Evolutionary conservation across 1,140 invertebrate genomes (phyloP).

Genomic region (Drosophila serrata): DNA sequence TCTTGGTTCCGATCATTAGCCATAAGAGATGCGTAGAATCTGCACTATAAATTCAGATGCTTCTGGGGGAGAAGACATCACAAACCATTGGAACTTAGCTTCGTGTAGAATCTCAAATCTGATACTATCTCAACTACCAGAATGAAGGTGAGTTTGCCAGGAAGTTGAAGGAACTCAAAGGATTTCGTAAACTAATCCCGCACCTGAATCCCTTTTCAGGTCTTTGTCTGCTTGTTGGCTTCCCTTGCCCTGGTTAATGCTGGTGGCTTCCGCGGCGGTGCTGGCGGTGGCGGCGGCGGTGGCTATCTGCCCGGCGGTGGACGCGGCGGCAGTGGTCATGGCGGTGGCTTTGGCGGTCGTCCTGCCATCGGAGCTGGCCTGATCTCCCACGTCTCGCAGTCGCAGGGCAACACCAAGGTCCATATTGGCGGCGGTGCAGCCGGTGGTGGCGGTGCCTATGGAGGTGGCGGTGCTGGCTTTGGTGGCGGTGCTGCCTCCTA

Average conservation of each 20-base stretch:
- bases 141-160: slow-evolving; percentile 54
- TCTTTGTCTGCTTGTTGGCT: slow-evolving; percentile 69
- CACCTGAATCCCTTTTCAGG: slow-evolving; percentile 19
- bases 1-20: slow-evolving; percentile 59
- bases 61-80: slow-evolving; percentile 52
- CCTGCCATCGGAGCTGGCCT: slow-evolving; percentile 58
- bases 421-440: slow-evolving; percentile 54
- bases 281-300: slow-evolving; percentile 51
- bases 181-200: background rate
- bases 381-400: slow-evolving; percentile 63
- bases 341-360: slow-evolving; percentile 51
- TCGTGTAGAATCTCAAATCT: slow-evolving; percentile 38
- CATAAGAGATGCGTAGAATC: slow-evolving; percentile 27
- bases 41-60: slow-evolving; percentile 68
- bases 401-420: slow-evolving; percentile 68
- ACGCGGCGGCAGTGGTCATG: slow-evolving; percentile 42
- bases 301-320: slow-evolving; percentile 53
- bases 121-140: slow-evolving; percentile 19
- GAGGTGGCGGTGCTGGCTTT: slow-evolving; percentile 21
- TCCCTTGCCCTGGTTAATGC: slow-evolving; percentile 66
- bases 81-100: slow-evolving; percentile 60
- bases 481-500: slow-evolving; percentile 30
- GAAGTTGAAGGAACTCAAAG: background rate
- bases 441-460: slow-evolving; percentile 25
- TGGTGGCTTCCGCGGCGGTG: slow-evolving; percentile 64